Evolutionary conservation across 2,888 invertebrate genomes (phyloP).

Genomic region (Azorinus chamasolen): DNA sequence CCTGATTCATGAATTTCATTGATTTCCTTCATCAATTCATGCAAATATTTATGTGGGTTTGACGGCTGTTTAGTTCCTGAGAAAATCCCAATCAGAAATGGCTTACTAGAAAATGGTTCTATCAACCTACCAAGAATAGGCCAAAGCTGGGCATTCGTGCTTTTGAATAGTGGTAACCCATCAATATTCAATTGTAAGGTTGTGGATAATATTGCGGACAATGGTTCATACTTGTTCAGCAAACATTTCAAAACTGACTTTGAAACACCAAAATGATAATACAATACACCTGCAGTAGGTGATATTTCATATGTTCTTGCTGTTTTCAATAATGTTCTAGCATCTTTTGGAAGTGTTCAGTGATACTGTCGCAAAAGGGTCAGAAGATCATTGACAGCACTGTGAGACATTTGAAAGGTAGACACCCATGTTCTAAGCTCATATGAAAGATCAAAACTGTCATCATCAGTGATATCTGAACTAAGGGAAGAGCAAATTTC

Average conservation of each 20-base stretch:
- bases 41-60: constrained; percentile 37
- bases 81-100: constrained; percentile 36
- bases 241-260: neutral
- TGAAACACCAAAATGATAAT: constrained; percentile 46
- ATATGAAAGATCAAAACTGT: no score
- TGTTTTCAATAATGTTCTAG: constrained; percentile 39
- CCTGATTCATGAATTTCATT: neutral
- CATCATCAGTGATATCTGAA: no score
- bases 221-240: neutral
- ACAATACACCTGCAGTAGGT: constrained; percentile 31
- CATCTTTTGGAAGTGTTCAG: constrained; percentile 32
- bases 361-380: constrained; percentile 16
- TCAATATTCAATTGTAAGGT: constrained; percentile 45
- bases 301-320: constrained; percentile 18
- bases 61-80: constrained; percentile 47
- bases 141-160: constrained; percentile 34
- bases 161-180: constrained; percentile 44
- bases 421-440: constrained; percentile 17
- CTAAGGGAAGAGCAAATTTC: no score
- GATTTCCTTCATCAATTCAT: constrained; percentile 50
- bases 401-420: constrained; percentile 20
- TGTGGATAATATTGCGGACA: constrained; percentile 8
- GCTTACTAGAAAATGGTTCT: constrained; percentile 9
- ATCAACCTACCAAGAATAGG: constrained; percentile 37
- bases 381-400: constrained; percentile 25